These are phyloP conservation scores for Xestia ashworthii DNA, from an alignment of 2,888 invertebrate genomes.

Conservation along the genomic window DNA sequence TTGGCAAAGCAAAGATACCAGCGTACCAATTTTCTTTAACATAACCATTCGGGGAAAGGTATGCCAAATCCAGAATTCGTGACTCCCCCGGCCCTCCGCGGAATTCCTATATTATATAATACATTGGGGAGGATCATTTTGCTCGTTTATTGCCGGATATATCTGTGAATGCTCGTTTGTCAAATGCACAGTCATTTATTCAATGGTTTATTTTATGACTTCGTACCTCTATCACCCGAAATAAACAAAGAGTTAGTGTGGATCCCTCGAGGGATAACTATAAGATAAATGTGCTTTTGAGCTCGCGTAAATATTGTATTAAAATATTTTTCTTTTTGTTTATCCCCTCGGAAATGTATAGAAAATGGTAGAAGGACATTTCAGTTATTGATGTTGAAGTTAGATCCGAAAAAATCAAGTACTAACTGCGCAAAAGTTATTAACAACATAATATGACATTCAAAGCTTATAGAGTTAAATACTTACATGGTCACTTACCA, in stretches of 20 bases:
- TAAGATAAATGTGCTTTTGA: constrained; percentile 68
- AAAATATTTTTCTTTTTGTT: constrained; percentile 56
- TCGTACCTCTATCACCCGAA: constrained; percentile 68
- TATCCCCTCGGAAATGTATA: constrained; percentile 22
- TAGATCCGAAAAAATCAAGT: neutral
- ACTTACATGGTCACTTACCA: neutral
- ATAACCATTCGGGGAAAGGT: constrained; percentile 75
- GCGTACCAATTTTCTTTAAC: constrained; percentile 57
- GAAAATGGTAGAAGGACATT: neutral
- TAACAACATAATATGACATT: neutral
- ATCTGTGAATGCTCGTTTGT: constrained; percentile 89
- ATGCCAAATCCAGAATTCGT: constrained; percentile 81
- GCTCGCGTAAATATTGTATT: constrained; percentile 64
- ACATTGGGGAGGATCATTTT: constrained; percentile 88
- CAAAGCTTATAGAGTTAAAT: neutral
- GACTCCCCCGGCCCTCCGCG: constrained; percentile 84
- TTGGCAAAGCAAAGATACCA: constrained; percentile 17
- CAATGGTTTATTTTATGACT: constrained; percentile 81
- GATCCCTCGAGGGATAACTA: constrained; percentile 61
- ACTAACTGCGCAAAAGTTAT: neutral
- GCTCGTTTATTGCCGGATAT: constrained; percentile 87
- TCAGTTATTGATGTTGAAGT: neutral
- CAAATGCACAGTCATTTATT: constrained; percentile 90
- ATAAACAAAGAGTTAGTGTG: constrained; percentile 71
- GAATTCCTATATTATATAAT: constrained; percentile 87